Conservation (phyloP, 2,113 vertebrate species). For the Pollachius pollachius region DNA sequence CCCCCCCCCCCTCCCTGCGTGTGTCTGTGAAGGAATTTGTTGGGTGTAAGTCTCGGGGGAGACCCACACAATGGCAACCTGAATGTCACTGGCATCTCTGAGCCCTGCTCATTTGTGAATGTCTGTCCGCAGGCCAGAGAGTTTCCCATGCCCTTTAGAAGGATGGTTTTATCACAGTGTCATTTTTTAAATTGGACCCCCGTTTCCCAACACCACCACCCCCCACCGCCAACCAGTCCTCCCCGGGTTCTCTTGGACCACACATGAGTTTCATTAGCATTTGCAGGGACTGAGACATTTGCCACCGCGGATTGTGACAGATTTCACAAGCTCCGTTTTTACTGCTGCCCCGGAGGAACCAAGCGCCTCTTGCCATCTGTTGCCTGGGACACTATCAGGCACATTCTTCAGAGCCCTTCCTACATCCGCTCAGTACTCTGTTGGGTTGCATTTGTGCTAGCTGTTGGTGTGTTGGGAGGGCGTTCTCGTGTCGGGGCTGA, state of each 20-base stretch:
- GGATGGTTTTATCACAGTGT: constrained; percentile 64
- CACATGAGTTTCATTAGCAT: constrained; percentile 70
- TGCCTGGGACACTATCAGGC: constrained; percentile 65
- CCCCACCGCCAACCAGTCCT: constrained; percentile 1
- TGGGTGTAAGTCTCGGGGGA: constrained; percentile 52
- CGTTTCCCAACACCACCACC: constrained; percentile 11
- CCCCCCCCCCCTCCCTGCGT: neutral
- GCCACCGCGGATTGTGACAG: constrained; percentile 69
- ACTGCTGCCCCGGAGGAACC: constrained; percentile 54
- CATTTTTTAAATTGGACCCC: constrained; percentile 69
- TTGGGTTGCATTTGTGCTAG: no score
- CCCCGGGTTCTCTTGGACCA: constrained; percentile 48
- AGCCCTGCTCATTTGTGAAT: constrained; percentile 58
- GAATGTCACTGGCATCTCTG: constrained; percentile 71
- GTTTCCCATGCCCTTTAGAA: constrained; percentile 61
- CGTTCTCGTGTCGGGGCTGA: no score
- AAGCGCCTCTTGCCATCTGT: constrained; percentile 66
- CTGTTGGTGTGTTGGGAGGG: no score
- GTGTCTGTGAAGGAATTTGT: constrained; percentile 56
- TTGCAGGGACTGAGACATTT: constrained; percentile 71
- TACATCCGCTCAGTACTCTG: constrained; percentile 25
- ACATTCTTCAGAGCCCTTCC: constrained; percentile 48
- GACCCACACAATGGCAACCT: constrained; percentile 49
- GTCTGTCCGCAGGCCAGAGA: constrained; percentile 59
- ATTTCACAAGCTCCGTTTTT: constrained; percentile 69